Evolutionary conservation across 2,888 invertebrate genomes (phyloP), one percentile per base, ranked within the genome.

Genomic region (Volucella inanis): DNA sequence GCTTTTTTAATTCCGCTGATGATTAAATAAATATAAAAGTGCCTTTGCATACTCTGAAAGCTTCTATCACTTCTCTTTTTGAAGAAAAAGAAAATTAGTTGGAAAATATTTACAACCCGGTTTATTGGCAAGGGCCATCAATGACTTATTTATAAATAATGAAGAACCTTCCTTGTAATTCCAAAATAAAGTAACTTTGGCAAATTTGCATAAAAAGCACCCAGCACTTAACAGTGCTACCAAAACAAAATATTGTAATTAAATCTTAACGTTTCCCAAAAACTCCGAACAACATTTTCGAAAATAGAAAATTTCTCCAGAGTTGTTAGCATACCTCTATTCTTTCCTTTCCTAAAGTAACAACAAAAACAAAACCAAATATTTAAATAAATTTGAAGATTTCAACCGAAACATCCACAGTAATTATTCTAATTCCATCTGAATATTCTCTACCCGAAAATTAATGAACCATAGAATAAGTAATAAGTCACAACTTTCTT

Each of bases 381-480:
- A 71, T 78, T 71, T 78, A 55, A 71, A 78, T 71, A 78, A 78
- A 64, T 61, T 49, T 62, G 54, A 62, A 62, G 52, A 77, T 55
- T 65, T 71, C 59, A 50, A 57, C 78, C 79, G 50, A 80, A 61
- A 80, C 75, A 22, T 55, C 39, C 54, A 39, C 31, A 59, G 55
- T 55, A 76, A 85, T 80, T 85, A 80, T 71, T 76, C 62, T 52
- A 64, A 67, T 85, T 76, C 67, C 65, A 47, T 18, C 52, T 11
- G 41, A 52, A 67, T 71, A 71, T 75, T 85, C 67, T 31, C 6
- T 31, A 31, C 61, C 62, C 80, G 72, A 43, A 67, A 77, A 76
- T 85, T 85, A 85, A 85, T 85, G 85, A 85, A 85, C 71, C 85
- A 85, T 77, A 81, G 80, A 85, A 81, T 85, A 81, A 85, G 76